Evolutionary conservation across 1,140 invertebrate genomes (phyloP), one percentile per base, ranked within the genome.

Genomic region (Anastrepha ludens): DNA sequence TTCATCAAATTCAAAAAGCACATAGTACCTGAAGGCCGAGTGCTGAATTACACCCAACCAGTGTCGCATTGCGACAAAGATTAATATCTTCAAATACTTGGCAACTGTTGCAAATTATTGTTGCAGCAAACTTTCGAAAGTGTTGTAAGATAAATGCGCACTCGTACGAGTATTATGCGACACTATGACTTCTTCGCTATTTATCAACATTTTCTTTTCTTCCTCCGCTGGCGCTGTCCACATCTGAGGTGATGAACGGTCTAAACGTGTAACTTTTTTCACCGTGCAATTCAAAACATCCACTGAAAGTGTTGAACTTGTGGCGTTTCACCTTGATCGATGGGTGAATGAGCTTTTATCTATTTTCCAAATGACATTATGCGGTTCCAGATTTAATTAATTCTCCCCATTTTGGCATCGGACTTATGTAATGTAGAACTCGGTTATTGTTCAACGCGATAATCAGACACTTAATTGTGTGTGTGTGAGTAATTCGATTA

Each of bases 341-440:
- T 9, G 1, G 8, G 74, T 50, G 11, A 81, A 81, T 81, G 74
- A 4, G 13, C n/a, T 41, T 81, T 81, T 81, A 55, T 81, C 74
- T 55, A 55, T 81, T 50, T 81, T 81, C 15, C 74, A 20, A 74
- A 55, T 81, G 47, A 29, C 74, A 55, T 81, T 81, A 81, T 11
- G 47, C n/a, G 74, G 47, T n/a, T 55, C 11, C 47, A 81, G 15
- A 81, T 81, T 81, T 81, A 81, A 81, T 81, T 81, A 81, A 7
- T 81, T 58, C 17, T 29, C 74, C n/a, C 9, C n/a, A 58, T 58
- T 55, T 29, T 29, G 29, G 29, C 29, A 29, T 29, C 29, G 29
- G 29, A 29, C 29, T 29, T 29, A 29, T 58, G 47, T 1, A 7
- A 55, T 67, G 64, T 67, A 20, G n/a, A 47, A 4, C 29, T 74